Evolutionary conservation across 1,140 invertebrate species (phyloP), one percentile per base, ranked within the genome.

Genomic region (Pseudomyrmex cubaensis): DNA sequence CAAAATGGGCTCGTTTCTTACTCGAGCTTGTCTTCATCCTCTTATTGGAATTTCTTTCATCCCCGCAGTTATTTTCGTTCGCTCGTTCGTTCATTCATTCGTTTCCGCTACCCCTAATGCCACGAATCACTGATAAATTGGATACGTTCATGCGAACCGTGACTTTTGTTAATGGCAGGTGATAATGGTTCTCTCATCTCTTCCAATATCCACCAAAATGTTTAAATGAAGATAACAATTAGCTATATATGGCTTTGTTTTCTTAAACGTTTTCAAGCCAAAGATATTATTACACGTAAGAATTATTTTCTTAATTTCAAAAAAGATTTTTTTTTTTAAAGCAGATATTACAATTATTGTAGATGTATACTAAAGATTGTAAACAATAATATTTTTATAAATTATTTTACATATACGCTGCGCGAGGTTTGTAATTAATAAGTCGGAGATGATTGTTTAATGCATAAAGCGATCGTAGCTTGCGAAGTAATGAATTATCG

Each of bases 1-100:
- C 93, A 93, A 93, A 93, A 93, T 93, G 92, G 91, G 90, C 88
- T 92, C 86, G 90, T 93, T 93, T 93, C 92, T 93, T 93, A 92
- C 86, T 85, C 82, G 22, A 67, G 59, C 74, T 83, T 89, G 85
- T 89, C 83, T 89, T 89, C 88, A 89, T 86, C 87, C 82, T 89
- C 87, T 89, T 89, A 89, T 89, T 89, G 88, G 88, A 89, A 89
- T 89, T 89, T 89, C 88, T 89, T 89, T 87, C 74, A 77, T 77
- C 66, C 88, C 73, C 13, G 48, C 69, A 83, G 73, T 87, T 87
- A 88, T 73, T 88, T 61, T 46, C 70, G 12, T 85, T 83, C 70
- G n/a, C 25, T 66, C n/a, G 25, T 73, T 20, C 3, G 0, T 56
- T 54, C 46, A 22, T 62, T 48, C 72, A 17, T 62, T 76, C 59